A percentile compares a stretch with the other conserved stretches of the same genome.
Evolutionary conservation across 2,113 vertebrate species (phyloP).

Genomic region (Boulengeromyrus knoepffleri): DNA sequence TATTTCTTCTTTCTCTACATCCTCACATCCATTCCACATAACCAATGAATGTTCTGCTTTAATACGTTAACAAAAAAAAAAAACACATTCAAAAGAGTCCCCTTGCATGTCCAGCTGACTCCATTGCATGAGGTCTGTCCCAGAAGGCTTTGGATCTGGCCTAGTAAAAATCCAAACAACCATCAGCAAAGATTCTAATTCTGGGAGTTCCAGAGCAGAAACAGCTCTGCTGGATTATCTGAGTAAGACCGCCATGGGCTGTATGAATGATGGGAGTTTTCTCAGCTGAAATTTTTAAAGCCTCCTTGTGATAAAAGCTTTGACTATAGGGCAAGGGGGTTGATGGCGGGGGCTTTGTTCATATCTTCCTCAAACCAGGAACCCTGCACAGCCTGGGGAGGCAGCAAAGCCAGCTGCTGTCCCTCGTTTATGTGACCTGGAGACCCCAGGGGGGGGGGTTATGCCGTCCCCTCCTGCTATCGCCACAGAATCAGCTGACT

Average conservation of each 20-base stretch:
- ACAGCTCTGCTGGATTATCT: not conserved
- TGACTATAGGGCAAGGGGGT: not conserved
- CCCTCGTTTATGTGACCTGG: not conserved
- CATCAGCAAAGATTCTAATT: not conserved
- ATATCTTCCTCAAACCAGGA: not conserved
- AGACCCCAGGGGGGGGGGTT: not conserved
- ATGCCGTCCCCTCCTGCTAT: not conserved
- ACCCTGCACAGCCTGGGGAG: not conserved
- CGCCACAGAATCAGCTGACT: not conserved
- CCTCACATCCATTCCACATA: not conserved
- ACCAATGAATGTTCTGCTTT: not conserved
- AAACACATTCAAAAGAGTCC: not conserved
- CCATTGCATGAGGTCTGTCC: not conserved
- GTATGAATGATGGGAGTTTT: not conserved
- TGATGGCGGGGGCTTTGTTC: not conserved
- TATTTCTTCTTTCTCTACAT: not conserved
- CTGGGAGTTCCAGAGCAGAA: not conserved
- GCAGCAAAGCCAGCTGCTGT: conserved; percentile 10
- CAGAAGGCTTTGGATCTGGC: not conserved
- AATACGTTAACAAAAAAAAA: not conserved
- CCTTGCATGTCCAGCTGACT: not conserved
- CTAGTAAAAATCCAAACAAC: not conserved
- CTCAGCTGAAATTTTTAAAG: not conserved
- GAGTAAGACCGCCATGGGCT: not conserved
- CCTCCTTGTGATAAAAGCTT: not conserved